Conservation (phyloP, 2,888 invertebrate species). For the Globia sparganii region DNA sequence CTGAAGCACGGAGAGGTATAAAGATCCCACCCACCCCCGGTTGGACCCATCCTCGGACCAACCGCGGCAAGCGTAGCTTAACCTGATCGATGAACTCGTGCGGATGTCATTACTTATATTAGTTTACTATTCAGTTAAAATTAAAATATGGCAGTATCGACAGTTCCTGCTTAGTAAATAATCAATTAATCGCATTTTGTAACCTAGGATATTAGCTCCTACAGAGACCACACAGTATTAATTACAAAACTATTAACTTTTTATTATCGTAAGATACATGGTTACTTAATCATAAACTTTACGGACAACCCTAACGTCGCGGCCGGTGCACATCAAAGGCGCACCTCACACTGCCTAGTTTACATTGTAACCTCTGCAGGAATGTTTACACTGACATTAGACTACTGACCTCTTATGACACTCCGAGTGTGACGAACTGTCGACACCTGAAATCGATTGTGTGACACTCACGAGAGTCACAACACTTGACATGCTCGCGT, state of each 20-base stretch:
- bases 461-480: constrained; percentile 49
- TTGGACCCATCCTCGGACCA: too few relatives aligned
- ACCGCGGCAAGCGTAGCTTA: too few relatives aligned
- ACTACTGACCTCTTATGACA: constrained; percentile 80
- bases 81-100: too few relatives aligned
- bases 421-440: constrained; percentile 50
- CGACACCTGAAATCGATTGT: constrained; percentile 78
- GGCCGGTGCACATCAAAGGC: constrained; percentile 84
- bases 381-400: constrained; percentile 81
- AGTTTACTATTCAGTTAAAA: background rate
- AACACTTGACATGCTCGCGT: constrained; percentile 34
- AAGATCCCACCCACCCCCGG: too few relatives aligned
- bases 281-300: constrained; percentile 12
- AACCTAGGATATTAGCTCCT: background rate
- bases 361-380: constrained; percentile 85
- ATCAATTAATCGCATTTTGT: background rate
- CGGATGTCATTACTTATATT: background rate
- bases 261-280: background rate
- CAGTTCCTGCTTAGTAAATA: background rate
- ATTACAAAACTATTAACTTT: constrained; percentile 5
- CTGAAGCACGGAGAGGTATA: background rate
- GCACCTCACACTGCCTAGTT: constrained; percentile 81
- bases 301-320: constrained; percentile 75
- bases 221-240: background rate
- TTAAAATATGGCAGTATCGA: background rate